Conservation (phyloP, 2,113 vertebrate species). For the Sterrhoptilus dennistouni region DNA sequence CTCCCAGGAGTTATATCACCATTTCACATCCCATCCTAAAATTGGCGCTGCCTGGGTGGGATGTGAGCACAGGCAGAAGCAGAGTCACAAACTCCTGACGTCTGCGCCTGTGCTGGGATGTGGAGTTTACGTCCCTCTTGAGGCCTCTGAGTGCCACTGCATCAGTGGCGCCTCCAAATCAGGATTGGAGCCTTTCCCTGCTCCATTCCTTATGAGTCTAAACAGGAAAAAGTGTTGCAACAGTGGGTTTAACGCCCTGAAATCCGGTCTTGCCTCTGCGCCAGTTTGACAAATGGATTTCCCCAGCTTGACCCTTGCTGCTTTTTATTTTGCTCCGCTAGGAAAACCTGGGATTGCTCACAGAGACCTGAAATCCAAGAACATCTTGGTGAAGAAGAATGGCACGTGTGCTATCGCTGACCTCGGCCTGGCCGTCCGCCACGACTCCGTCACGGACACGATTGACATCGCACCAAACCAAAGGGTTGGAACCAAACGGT, state of each 20-base stretch:
- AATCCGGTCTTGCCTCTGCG: neutral
- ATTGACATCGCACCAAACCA: constrained; percentile 98
- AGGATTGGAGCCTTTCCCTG: neutral
- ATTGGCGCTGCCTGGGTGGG: neutral
- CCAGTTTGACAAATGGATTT: neutral
- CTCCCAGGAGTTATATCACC: neutral
- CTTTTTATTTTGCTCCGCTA: constrained; percentile 44
- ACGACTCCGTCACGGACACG: constrained; percentile 93
- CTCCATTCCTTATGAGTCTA: neutral
- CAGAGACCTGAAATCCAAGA: constrained; percentile 97
- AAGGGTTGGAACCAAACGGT: constrained; percentile 97
- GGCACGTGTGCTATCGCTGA: constrained; percentile 95
- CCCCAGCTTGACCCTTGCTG: neutral
- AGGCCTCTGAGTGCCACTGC: constrained; percentile 29
- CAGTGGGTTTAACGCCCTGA: neutral
- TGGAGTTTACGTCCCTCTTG: constrained; percentile 36
- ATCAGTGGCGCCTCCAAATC: neutral
- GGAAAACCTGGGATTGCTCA: constrained; percentile 98
- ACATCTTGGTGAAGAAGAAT: constrained; percentile 98
- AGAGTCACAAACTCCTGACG: neutral
- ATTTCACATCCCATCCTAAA: neutral
- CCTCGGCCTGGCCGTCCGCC: constrained; percentile 94
- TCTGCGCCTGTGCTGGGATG: neutral
- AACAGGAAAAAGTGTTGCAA: constrained; percentile 6
- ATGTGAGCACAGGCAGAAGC: neutral